Evolutionary conservation across 2,888 invertebrate species (phyloP).

Genomic region (Aspidapion aeneum): DNA sequence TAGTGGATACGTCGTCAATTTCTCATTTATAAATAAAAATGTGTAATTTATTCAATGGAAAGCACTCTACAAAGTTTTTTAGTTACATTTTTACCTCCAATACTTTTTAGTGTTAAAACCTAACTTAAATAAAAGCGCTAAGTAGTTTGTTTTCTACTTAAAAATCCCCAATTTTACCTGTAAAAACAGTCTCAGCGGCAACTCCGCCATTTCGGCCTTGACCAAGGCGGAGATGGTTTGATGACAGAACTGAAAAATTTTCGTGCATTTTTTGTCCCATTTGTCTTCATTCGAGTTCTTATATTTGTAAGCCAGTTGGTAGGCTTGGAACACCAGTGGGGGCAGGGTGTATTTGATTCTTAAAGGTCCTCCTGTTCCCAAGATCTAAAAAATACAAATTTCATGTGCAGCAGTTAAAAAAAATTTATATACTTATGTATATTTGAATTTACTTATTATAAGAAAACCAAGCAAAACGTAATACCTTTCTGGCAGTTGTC

Average conservation of each 20-base stretch:
- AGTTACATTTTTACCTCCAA: no score
- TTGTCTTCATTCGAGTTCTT: conserved; percentile 84
- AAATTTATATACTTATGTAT: background rate
- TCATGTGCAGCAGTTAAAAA: background rate
- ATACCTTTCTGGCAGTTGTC: conserved; percentile 76
- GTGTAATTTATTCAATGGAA: no score
- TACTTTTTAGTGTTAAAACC: no score
- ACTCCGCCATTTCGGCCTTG: conserved; percentile 91
- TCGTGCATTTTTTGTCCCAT: conserved; percentile 98
- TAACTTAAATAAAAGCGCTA: no score
- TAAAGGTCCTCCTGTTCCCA: conserved; percentile 86
- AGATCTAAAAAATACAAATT: conserved; percentile 49
- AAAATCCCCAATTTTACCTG: conserved; percentile 88
- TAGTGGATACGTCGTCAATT: no score
- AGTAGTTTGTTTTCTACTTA: no score
- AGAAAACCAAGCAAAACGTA: no score
- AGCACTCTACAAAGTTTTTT: no score
- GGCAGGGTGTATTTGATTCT: conserved; percentile 90
- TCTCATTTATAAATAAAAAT: no score
- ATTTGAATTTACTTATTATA: no score
- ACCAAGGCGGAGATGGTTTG: conserved; percentile 91
- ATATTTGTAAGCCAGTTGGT: conserved; percentile 82
- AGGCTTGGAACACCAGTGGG: conserved; percentile 92
- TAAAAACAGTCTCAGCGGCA: conserved; percentile 89
- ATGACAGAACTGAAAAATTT: conserved; percentile 97